phyloP scores from a whole-genome alignment of 2,113 vertebrate species.

The Microcebus griseorufus region DNA sequence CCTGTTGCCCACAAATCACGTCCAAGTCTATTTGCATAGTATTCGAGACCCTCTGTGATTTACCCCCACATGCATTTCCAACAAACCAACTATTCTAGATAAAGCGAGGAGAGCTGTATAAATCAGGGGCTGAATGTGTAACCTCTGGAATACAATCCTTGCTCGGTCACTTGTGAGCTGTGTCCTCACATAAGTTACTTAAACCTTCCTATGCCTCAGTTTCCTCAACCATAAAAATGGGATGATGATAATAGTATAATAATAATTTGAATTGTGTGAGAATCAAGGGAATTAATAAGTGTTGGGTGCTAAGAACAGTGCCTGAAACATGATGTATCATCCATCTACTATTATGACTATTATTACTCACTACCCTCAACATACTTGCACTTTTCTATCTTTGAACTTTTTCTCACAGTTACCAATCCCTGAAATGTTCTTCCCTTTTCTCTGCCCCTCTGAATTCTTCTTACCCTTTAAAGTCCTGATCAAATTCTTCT shows the following conservation, averaged over 20 bases:
- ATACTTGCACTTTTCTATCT: not conserved
- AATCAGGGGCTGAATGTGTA: not conserved
- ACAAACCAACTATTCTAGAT: not conserved
- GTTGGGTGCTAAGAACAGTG: not conserved
- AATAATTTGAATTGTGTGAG: not conserved
- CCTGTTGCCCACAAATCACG: not conserved
- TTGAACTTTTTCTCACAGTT: not conserved
- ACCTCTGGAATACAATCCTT: not conserved
- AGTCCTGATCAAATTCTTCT: not conserved
- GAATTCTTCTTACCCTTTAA: not conserved
- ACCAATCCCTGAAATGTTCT: constrained; percentile 6
- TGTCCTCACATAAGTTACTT: not conserved
- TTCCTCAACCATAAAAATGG: not conserved
- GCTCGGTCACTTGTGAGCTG: not conserved
- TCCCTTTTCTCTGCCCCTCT: not conserved
- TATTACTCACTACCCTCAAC: not conserved
- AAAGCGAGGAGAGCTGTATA: not conserved
- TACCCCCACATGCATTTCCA: not conserved
- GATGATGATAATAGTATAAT: not conserved
- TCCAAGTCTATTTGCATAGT: not conserved
- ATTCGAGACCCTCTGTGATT: not conserved
- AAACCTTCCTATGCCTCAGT: not conserved
- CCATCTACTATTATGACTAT: not conserved
- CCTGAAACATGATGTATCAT: not conserved
- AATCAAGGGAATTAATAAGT: not conserved